phyloP scores from a whole-genome alignment of 2,797 vertebrate species.

The Halcyon smyrnensis region DNA sequence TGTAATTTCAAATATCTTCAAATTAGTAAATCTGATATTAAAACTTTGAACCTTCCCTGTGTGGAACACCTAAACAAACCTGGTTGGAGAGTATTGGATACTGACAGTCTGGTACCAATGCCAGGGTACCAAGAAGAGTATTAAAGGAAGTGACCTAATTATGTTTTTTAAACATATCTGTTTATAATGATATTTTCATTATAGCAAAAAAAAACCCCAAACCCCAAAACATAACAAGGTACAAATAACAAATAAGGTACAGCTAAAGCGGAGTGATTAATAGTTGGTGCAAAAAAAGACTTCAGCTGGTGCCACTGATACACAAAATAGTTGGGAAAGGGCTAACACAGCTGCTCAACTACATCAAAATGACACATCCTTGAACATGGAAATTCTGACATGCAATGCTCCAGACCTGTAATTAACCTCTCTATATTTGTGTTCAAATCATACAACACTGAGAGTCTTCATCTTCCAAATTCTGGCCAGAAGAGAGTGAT shows the following conservation, averaged over 20 bases:
- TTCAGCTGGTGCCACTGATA: too few relatives aligned
- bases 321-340: too few relatives aligned
- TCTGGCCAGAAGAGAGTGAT: too few relatives aligned
- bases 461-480: too few relatives aligned
- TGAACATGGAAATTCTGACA: too few relatives aligned
- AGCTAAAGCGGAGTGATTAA: not conserved
- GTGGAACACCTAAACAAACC: not conserved
- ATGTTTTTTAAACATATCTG: not conserved
- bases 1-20: too few relatives aligned
- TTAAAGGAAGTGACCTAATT: not conserved
- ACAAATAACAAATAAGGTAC: not conserved
- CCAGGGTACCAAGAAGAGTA: not conserved
- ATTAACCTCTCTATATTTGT: too few relatives aligned
- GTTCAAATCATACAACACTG: too few relatives aligned
- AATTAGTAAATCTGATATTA: not conserved
- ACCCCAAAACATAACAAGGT: not conserved
- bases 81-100: not conserved
- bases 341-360: too few relatives aligned
- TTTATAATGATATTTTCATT: not conserved
- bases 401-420: too few relatives aligned
- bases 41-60: rapidly evolving
- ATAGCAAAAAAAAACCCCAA: not conserved
- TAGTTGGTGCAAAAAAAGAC: too few relatives aligned
- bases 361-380: too few relatives aligned
- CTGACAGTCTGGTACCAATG: not conserved